These are phyloP conservation scores for Mnemiopsis leidyi DNA, from an alignment of 37 sponge, comb jelly and placozoan species.

Conservation along the genomic window DNA sequence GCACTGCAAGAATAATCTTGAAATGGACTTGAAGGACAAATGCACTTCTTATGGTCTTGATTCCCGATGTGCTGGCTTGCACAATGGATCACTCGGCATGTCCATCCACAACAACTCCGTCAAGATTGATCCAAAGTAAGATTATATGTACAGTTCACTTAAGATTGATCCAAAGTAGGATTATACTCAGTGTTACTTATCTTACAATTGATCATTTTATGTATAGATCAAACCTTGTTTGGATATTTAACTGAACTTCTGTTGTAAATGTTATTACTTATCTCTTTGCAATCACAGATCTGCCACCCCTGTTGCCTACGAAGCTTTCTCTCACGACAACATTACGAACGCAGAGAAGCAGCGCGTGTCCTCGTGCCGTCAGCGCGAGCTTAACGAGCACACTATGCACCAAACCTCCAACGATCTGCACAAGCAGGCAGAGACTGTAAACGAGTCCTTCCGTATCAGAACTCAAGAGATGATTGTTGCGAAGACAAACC, in stretches of 20 bases:
- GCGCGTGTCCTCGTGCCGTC: conserved; percentile 53
- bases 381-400: conserved; percentile 55
- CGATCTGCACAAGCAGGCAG: conserved; percentile 58
- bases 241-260: no score
- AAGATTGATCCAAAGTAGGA: conserved; percentile 51
- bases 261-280: no score
- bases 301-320: conserved; percentile 39
- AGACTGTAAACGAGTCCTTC: conserved; percentile 76
- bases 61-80: conserved; percentile 24
- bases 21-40: conserved; percentile 3
- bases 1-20: conserved; percentile 37
- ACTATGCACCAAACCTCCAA: conserved; percentile 61
- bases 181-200: not conserved
- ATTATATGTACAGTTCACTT: not conserved
- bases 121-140: conserved; percentile 60
- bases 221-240: no score
- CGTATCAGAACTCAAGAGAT: conserved; percentile 78
- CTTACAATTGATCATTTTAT: not conserved
- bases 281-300: conserved; percentile 18
- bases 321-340: conserved; percentile 58
- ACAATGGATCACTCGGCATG: conserved; percentile 37
- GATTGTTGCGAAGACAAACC: conserved; percentile 73
- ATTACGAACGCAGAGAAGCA: conserved; percentile 57
- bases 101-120: conserved; percentile 21
- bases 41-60: not conserved